These are phyloP conservation scores for Hyperoodon ampullatus DNA, from an alignment of 2,113 vertebrate genomes.

Conservation along the genomic window DNA sequence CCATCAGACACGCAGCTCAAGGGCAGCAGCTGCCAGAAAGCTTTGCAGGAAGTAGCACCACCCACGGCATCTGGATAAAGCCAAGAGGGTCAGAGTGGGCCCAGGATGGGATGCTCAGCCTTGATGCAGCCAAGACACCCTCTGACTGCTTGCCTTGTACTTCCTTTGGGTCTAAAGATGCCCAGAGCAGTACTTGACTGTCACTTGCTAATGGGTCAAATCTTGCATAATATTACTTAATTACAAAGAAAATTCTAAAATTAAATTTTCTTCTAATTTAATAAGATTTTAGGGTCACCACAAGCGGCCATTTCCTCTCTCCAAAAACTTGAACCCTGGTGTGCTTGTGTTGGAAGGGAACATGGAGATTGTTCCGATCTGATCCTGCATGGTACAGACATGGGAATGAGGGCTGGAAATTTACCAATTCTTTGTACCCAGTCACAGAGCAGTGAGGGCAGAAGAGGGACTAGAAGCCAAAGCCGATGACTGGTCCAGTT, in stretches of 20 bases:
- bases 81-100: neutral
- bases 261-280: slow-evolving; percentile 8
- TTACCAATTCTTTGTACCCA: neutral
- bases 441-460: neutral
- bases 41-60: slow-evolving; percentile 34
- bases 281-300: neutral
- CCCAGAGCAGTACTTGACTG: neutral
- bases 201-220: neutral
- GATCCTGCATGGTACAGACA: fast-evolving
- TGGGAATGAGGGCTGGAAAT: neutral
- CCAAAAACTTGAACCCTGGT: neutral
- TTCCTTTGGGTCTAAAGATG: neutral
- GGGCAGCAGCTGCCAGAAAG: slow-evolving; percentile 55
- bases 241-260: neutral
- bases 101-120: neutral
- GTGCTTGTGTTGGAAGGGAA: neutral
- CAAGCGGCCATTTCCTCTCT: neutral
- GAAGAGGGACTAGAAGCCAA: neutral
- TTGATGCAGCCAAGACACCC: neutral
- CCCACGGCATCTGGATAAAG: slow-evolving; percentile 19
- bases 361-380: fast-evolving
- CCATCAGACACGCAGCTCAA: neutral
- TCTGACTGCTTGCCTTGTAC: neutral
- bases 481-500: neutral
- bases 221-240: neutral